Conservation (phyloP, 2,113 vertebrate genomes). For the Rhabdomys dilectus region DNA sequence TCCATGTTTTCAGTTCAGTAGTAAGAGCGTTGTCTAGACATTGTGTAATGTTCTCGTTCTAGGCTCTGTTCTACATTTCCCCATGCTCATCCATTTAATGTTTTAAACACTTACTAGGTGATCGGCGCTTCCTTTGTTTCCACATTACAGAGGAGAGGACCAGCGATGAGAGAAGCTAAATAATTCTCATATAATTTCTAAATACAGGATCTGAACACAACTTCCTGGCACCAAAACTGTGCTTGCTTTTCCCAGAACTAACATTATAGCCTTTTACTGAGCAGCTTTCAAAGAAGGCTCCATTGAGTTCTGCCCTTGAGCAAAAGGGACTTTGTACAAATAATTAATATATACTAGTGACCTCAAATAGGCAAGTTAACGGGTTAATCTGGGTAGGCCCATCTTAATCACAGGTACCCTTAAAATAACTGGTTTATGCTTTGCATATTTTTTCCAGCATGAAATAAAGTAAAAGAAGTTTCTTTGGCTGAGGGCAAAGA, state of each 20-base stretch:
- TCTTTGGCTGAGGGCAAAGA: neutral
- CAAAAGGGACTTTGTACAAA: neutral
- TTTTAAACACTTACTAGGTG: neutral
- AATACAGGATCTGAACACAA: neutral
- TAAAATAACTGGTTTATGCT: neutral
- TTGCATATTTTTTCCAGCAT: neutral
- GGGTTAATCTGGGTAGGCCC: neutral
- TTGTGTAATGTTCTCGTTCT: neutral
- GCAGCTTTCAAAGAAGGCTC: neutral
- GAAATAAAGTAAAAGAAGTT: neutral
- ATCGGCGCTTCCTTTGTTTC: neutral
- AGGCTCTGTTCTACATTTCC: neutral
- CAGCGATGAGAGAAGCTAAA: neutral
- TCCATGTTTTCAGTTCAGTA: neutral
- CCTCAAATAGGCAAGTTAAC: neutral
- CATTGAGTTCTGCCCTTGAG: neutral
- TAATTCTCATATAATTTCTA: neutral
- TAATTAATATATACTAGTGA: neutral
- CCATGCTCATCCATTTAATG: neutral
- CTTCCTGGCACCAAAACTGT: neutral
- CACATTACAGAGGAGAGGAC: neutral
- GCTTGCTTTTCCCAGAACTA: neutral
- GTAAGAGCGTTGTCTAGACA: neutral
- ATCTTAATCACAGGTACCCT: neutral
- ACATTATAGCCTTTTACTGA: neutral